phyloP scores from a whole-genome alignment of 2,888 invertebrate genomes.

The Sialis fuliginosa region DNA sequence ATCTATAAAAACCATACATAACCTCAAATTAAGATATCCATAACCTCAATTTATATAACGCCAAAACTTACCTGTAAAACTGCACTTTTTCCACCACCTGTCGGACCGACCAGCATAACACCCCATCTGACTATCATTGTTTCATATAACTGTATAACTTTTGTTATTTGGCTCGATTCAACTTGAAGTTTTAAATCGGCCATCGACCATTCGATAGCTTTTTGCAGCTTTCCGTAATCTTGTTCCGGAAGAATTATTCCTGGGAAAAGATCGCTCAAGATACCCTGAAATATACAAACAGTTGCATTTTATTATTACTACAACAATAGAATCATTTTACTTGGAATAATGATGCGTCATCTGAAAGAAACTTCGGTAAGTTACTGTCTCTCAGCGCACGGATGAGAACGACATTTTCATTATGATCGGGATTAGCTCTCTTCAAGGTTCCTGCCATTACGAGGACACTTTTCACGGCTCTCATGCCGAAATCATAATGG shows the following conservation, averaged over 20 bases:
- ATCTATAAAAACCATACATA: conserved; percentile 30
- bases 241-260: conserved; percentile 60
- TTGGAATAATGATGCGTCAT: conserved; percentile 68
- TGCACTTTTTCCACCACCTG: conserved; percentile 72
- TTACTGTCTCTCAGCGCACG: conserved; percentile 79
- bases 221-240: conserved; percentile 60
- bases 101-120: conserved; percentile 82
- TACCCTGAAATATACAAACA: conserved; percentile 35
- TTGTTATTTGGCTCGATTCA: conserved; percentile 44
- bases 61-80: conserved; percentile 48
- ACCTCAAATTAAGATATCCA: too few species aligned
- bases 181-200: conserved; percentile 45
- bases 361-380: conserved; percentile 73
- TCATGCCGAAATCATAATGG: conserved; percentile 87
- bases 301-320: neutral
- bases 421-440: conserved; percentile 65
- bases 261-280: conserved; percentile 79
- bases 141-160: conserved; percentile 74
- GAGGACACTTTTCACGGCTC: conserved; percentile 83
- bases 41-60: too few species aligned
- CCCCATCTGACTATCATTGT: conserved; percentile 86
- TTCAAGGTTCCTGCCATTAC: conserved; percentile 86
- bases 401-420: conserved; percentile 68
- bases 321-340: conserved; percentile 17
- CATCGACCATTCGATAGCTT: conserved; percentile 37